Base-by-base conservation (phyloP, 2,113 vertebrate species). In the Coptodon bakossiorum region DNA sequence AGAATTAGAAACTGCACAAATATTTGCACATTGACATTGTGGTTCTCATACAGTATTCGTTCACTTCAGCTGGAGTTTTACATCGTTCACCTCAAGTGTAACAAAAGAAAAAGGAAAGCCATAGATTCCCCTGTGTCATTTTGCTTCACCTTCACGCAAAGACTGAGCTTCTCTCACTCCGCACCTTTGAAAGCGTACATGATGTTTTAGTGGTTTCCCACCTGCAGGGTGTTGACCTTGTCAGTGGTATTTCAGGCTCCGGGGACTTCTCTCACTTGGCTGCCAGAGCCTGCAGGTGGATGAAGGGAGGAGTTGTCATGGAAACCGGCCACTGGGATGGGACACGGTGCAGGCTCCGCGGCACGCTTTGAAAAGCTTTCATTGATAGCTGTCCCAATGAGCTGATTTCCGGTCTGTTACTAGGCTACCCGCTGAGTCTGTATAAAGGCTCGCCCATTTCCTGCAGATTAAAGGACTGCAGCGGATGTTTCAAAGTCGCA, bases 181-280 rank as follows among this genome's bases (percentile, higher is more conserved):
- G 59, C 89, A 91, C 87, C 87, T 94, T 82, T 91, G 53, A 91
- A 91, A 89, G 71, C 36, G 8, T 87, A 92, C 88, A 89, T 73
- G 87, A 86, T 94, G 87, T 93, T 93, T 91, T 86, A 82, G 84
- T 88, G 90, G 45, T 91, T 90, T 88, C 90, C 89, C 90, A 94
- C 93, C 93, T 95, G 91, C 61, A 52, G 93, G 92, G 91, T 92
- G 86, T 92, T 96, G 95, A 96, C 96, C 96, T 95, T 94, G 95
- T 93, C 93, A 91, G 91, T 93, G 93, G 92, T 93, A 95, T 95
- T 96, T 95, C 91, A 92, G 89, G 91, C 94, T 93, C 84, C 8
- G 61, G 90, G 92, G 94, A 93, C 89, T 84, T 90, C 86, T 92
- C 68, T 93, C 80, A 92, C 88, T 90, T 83, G 68, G 86, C 92